Base-by-base conservation (phyloP, 2,113 vertebrate species). In the Calypte anna region DNA sequence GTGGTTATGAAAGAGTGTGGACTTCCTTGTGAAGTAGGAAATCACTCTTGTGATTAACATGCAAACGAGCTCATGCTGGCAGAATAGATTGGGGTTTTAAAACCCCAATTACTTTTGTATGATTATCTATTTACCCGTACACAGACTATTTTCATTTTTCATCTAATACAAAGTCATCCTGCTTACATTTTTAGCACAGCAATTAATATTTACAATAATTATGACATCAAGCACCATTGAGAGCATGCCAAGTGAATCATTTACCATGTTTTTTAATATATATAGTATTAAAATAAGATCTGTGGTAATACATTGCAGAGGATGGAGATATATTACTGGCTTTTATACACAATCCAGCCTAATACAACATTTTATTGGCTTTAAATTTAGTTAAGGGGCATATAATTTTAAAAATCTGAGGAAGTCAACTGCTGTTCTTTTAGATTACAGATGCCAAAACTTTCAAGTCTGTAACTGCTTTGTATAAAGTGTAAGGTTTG, bases 61-160 rank as follows among this genome's bases (percentile, higher is more conserved):
- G 99, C 99, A 99, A 99, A 99, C 99, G 99, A 99, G 99, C 99
- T 99, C 99, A 99, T 86, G 99, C 99, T 99, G 99, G 99, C 99
- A 99, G 98, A 98, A 98, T 99, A 99, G 99, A 99, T 99, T 99
- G 99, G 99, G 99, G 98, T 99, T 99, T 99, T 99, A 99, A 99
- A 99, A 99, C 99, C 99, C 99, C 99, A 99, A 99, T 99, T 99
- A 99, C 99, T 99, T 99, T 99, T 99, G 98, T 99, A 98, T 99
- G 99, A 99, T 99, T 99, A 99, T 99, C 99, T 99, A 99, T 99
- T 99, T 99, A 99, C 99, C 99, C 99, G 99, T 99, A 99, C 99
- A 99, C 99, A 99, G 98, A 98, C 98, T 98, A 98, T 99, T 98
- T 99, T 98, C 98, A 99, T 99, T 99, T 98, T 98, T 99, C 98